Conservation (phyloP, 2,888 invertebrate species). For the Agrotis exclamationis region DNA sequence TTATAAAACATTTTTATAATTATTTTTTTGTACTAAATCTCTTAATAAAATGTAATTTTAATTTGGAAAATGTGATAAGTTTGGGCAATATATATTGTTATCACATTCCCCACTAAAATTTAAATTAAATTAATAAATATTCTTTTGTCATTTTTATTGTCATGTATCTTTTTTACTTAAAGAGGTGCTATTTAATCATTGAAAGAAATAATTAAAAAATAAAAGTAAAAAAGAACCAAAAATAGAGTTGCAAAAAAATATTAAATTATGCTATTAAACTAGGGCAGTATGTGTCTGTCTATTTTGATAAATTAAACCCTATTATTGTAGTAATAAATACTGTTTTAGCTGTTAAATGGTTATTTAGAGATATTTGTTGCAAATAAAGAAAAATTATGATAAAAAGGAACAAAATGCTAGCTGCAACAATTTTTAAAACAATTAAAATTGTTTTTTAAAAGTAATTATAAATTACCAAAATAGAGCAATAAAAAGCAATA, state of each 20-base stretch:
- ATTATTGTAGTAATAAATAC: conserved; percentile 57
- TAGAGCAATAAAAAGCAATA: conserved; percentile 56
- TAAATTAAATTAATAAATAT: conserved; percentile 58
- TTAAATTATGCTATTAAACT: conserved; percentile 55
- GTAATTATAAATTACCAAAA: conserved; percentile 52
- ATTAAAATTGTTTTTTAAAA: conserved; percentile 32
- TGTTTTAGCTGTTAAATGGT: conserved; percentile 35
- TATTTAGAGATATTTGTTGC: conserved; percentile 23
- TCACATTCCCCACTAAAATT: conserved; percentile 69
- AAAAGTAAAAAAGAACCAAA: conserved; percentile 38
- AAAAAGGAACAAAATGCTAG: conserved; percentile 44
- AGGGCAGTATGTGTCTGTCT: conserved; percentile 69
- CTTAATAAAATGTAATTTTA: conserved; percentile 61
- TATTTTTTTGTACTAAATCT: conserved; percentile 68
- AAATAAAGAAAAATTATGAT: conserved; percentile 28
- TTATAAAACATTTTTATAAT: conserved; percentile 60
- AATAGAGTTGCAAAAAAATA: conserved; percentile 52
- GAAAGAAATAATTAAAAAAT: conserved; percentile 31
- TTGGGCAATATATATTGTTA: conserved; percentile 74
- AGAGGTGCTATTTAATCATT: conserved; percentile 42
- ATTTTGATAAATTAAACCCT: conserved; percentile 60
- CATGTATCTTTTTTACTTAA: conserved; percentile 45
- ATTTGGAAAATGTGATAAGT: conserved; percentile 69
- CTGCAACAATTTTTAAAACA: conserved; percentile 38
- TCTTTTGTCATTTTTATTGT: conserved; percentile 66